phyloP scores from a whole-genome alignment of 2,113 vertebrate species.

The Willisornis vidua region DNA sequence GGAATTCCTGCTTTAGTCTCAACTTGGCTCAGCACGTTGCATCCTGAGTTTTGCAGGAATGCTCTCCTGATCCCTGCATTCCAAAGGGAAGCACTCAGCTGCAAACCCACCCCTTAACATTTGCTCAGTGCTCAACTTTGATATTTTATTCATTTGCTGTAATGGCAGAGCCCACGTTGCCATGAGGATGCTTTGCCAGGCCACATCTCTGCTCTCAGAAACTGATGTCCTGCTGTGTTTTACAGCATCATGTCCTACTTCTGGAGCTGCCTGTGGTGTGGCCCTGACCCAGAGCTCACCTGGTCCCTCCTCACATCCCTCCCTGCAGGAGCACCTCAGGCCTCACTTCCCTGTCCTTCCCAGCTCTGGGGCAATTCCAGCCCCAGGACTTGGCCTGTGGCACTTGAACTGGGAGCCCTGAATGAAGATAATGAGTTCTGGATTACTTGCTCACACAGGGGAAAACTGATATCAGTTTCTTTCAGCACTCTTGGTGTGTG shows the following conservation, averaged over 20 bases:
- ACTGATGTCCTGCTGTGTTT: neutral
- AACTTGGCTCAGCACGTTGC: rapidly evolving
- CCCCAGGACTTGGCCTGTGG: neutral
- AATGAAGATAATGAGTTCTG: neutral
- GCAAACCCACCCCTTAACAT: neutral
- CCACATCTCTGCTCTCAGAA: neutral
- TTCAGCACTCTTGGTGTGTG: neutral
- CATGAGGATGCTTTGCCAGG: conserved; percentile 28
- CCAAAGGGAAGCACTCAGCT: neutral
- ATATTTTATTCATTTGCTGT: conserved; percentile 38
- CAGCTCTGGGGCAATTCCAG: neutral
- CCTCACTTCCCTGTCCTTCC: neutral
- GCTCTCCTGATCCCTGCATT: neutral
- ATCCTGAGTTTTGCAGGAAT: neutral
- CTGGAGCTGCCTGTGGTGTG: neutral
- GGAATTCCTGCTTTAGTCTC: neutral
- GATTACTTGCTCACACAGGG: neutral
- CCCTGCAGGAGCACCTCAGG: neutral
- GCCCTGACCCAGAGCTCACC: neutral
- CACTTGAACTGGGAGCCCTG: neutral
- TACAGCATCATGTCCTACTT: neutral
- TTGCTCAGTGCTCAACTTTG: neutral
- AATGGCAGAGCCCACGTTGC: conserved; percentile 6
- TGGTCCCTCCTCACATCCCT: neutral
- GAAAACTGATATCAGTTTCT: neutral